phyloP scores from a whole-genome alignment of 1,140 invertebrate genomes.

The Lordiphosa collinella region DNA sequence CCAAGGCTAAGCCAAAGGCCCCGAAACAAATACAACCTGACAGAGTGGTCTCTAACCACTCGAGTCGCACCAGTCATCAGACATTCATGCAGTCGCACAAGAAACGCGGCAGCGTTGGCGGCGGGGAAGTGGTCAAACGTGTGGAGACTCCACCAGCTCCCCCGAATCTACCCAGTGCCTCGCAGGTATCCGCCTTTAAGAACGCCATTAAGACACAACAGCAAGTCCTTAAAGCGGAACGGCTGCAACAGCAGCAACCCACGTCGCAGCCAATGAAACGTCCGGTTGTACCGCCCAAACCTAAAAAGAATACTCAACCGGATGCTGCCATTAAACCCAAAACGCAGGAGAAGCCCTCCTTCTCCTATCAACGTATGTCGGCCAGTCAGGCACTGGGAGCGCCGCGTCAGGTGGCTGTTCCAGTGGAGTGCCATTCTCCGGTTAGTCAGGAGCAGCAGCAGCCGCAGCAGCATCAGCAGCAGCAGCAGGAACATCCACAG shows the following conservation, averaged over 20 bases:
- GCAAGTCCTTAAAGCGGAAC: constrained; percentile 33
- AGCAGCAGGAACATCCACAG: constrained; percentile 17
- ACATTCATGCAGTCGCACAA: background rate
- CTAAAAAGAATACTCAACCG: background rate
- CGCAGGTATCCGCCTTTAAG: constrained; percentile 36
- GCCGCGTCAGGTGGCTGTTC: background rate
- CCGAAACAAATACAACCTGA: background rate
- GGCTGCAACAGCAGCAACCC: constrained; percentile 18
- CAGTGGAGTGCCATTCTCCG: background rate
- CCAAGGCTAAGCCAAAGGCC: constrained; percentile 6
- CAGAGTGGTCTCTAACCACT: background rate
- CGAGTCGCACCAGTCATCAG: constrained; percentile 30
- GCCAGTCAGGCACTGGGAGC: background rate
- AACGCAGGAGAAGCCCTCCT: background rate
- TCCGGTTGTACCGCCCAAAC: background rate
- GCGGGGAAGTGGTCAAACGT: too few relatives aligned
- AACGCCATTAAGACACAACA: constrained; percentile 38
- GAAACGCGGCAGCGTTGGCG: background rate
- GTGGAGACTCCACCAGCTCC: too few relatives aligned
- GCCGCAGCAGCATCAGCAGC: constrained; percentile 19
- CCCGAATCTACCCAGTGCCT: constrained; percentile 15
- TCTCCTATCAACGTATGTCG: background rate
- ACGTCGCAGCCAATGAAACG: constrained; percentile 5
- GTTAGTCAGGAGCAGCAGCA: constrained; percentile 13
- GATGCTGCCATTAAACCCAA: background rate